Percentiles rank a stretch among this genome's conserved stretches.
Conservation (phyloP, 1,140 invertebrate genomes). For the Drosophila lini region DNA sequence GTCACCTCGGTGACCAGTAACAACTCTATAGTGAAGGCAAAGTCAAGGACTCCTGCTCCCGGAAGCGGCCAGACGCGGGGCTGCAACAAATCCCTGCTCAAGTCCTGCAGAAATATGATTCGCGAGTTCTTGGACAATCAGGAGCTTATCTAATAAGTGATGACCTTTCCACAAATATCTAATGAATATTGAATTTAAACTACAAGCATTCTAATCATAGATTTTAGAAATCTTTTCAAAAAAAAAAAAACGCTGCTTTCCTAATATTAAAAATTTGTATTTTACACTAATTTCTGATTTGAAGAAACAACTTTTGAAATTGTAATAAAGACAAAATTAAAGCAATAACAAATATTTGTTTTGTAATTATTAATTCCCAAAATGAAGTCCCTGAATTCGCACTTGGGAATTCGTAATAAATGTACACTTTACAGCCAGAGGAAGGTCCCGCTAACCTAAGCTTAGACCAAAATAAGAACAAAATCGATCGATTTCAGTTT, state of each 20-base stretch:
- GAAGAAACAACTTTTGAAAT: background rate
- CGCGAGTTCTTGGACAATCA: conserved; percentile 66
- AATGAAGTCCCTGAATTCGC: background rate
- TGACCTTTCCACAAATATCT: background rate
- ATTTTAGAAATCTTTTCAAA: conserved; percentile 28
- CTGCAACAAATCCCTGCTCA: conserved; percentile 57
- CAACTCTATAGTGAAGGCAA: conserved; percentile 47
- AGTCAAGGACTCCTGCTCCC: conserved; percentile 19
- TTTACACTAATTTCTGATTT: background rate
- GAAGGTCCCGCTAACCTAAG: no score
- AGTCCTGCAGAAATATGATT: conserved; percentile 70
- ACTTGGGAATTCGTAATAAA: background rate
- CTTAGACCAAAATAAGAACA: background rate
- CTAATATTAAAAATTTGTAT: background rate
- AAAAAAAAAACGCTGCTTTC: background rate
- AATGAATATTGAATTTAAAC: background rate
- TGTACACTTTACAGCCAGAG: background rate
- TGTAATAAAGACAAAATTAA: background rate
- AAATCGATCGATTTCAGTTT: conserved; percentile 45
- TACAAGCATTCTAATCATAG: conserved; percentile 11
- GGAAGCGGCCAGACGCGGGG: background rate
- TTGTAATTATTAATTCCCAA: background rate
- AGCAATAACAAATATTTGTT: background rate
- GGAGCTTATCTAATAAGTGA: conserved; percentile 46
- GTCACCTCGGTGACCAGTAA: background rate